phyloP scores from a whole-genome alignment of 2,113 vertebrate genomes.

The Rhinolophus sinicus region DNA sequence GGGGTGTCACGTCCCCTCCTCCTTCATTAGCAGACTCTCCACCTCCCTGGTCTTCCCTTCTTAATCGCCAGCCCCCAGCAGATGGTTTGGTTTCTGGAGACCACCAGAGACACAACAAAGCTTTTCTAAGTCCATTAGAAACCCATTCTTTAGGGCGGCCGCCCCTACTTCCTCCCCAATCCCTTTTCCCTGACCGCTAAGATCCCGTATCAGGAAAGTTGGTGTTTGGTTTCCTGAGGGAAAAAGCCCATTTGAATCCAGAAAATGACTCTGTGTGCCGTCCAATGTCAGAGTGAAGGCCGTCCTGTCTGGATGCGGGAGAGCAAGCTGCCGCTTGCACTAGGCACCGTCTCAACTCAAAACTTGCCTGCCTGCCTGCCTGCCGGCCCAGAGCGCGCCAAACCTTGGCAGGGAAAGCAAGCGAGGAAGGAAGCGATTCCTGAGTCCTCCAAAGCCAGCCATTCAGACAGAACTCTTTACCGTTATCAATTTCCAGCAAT shows the following conservation, averaged over 20 bases:
- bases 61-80: slow-evolving; percentile 48
- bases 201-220: slow-evolving; percentile 72
- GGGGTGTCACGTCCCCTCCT: not conserved
- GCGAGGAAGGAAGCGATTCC: slow-evolving; percentile 56
- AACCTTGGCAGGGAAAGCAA: slow-evolving; percentile 70
- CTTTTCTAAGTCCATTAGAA: slow-evolving; percentile 77
- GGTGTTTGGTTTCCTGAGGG: slow-evolving; percentile 71
- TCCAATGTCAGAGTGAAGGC: not conserved
- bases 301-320: not conserved
- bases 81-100: slow-evolving; percentile 59
- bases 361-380: slow-evolving; percentile 49
- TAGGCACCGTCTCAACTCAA: slow-evolving; percentile 49
- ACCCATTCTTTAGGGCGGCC: slow-evolving; percentile 75
- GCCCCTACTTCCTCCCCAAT: not conserved
- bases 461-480: slow-evolving; percentile 82
- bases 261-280: slow-evolving; percentile 46
- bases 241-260: slow-evolving; percentile 34
- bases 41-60: slow-evolving; percentile 18
- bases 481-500: slow-evolving; percentile 79
- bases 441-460: slow-evolving; percentile 78
- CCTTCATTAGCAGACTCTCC: not conserved
- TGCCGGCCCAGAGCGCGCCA: slow-evolving; percentile 55
- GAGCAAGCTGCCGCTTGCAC: not conserved
- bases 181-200: not conserved
- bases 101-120: slow-evolving; percentile 60